A percentile compares a stretch with the other conserved stretches of the same genome.
phyloP scores from a whole-genome alignment of 2,113 vertebrate species.

The Hippocampus barbouri region DNA sequence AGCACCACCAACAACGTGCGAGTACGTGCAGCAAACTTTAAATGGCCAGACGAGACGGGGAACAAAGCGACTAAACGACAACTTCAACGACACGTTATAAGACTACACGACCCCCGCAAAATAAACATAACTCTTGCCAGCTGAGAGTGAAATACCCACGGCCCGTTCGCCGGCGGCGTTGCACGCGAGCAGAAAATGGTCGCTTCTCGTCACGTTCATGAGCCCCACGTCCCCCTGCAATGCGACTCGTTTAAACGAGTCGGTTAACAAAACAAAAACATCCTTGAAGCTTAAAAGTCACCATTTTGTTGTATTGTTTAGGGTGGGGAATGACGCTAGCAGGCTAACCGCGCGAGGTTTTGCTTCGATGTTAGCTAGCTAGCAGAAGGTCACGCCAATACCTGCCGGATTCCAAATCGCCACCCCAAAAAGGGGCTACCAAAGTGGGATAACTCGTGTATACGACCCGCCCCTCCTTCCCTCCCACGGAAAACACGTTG shows the following conservation, averaged over 20 bases:
- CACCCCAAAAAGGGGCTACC: not conserved
- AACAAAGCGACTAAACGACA: too few species aligned
- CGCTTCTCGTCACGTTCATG: constrained; percentile 62
- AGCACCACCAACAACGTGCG: not conserved
- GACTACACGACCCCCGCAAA: too few species aligned
- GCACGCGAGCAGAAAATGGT: constrained; percentile 71
- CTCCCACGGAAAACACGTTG: constrained; percentile 2
- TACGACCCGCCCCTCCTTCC: not conserved
- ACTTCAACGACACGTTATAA: not conserved
- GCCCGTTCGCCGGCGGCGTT: constrained; percentile 33
- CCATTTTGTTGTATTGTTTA: not conserved
- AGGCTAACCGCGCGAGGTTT: not conserved
- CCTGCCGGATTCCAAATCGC: constrained; percentile 11
- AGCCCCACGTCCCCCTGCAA: constrained; percentile 59
- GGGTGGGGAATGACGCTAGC: not conserved
- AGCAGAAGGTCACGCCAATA: constrained; percentile 63
- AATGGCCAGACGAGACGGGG: constrained; percentile 5
- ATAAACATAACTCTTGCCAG: not conserved
- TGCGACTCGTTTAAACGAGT: constrained; percentile 62
- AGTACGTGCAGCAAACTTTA: constrained; percentile 33
- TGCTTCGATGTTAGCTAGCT: constrained; percentile 7
- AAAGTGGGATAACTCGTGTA: not conserved
- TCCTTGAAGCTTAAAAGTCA: not conserved
- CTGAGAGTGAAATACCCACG: not conserved
- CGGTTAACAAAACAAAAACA: constrained; percentile 15